A percentile compares a stretch with the other conserved stretches of the same genome.
Conservation (phyloP, 2,888 invertebrate species). For the Pristionchus mayeri region DNA sequence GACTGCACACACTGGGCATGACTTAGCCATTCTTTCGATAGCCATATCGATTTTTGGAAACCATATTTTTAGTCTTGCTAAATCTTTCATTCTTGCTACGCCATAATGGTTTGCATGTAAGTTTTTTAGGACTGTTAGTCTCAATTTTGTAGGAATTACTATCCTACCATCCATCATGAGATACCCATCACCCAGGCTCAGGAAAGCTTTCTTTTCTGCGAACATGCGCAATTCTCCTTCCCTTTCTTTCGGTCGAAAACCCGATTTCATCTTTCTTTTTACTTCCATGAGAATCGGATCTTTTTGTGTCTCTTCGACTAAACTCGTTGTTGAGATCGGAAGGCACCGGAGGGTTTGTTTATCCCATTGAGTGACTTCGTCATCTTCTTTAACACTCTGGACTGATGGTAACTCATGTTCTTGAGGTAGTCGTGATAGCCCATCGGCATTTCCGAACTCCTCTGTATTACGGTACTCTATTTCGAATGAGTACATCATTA, state of each 20-base stretch:
- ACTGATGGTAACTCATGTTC: neutral
- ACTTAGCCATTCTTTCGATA: constrained; percentile 19
- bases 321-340: neutral
- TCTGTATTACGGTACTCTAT: constrained; percentile 77
- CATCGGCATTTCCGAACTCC: constrained; percentile 77
- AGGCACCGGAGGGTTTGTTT: neutral
- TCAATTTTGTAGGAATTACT: constrained; percentile 1
- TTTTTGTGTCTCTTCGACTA: neutral
- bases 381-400: neutral
- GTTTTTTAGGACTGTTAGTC: neutral
- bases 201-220: neutral
- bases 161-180: neutral
- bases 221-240: neutral
- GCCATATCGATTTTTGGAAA: constrained; percentile 33
- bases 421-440: constrained; percentile 69
- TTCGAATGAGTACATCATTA: constrained; percentile 77
- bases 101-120: constrained; percentile 48
- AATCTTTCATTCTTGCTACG: constrained; percentile 13
- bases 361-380: neutral
- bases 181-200: neutral
- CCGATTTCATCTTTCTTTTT: neutral
- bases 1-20: constrained; percentile 32
- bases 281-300: neutral
- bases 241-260: neutral
- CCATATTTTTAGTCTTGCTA: constrained; percentile 34